Conservation (phyloP, 2,113 vertebrate genomes). For the Antechinus stuartii region DNA sequence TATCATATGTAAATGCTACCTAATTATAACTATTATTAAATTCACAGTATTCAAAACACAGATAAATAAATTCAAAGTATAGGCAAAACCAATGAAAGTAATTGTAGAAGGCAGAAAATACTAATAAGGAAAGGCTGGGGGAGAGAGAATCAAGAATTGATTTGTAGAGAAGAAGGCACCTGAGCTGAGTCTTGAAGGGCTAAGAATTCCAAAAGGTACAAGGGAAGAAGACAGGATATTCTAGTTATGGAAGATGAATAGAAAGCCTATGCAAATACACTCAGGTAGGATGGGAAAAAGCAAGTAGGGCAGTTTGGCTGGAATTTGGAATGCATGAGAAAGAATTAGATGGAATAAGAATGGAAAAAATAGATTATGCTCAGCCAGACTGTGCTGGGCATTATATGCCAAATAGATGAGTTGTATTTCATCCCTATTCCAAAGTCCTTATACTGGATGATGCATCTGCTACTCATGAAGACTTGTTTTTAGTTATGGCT, state of each 20-base stretch:
- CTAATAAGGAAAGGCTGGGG: not conserved
- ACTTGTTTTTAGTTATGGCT: not conserved
- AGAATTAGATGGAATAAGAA: not conserved
- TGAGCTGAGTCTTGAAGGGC: not conserved
- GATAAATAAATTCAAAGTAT: not conserved
- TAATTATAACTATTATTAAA: not conserved
- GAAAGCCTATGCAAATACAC: not conserved
- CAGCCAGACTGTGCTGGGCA: not conserved
- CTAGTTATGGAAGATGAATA: not conserved
- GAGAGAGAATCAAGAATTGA: not conserved
- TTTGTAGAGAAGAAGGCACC: not conserved
- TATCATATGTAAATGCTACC: not conserved
- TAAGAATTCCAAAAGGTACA: not conserved
- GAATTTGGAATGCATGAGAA: not conserved
- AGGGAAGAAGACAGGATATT: not conserved
- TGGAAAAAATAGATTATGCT: not conserved
- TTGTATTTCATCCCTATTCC: not conserved
- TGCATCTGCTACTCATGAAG: not conserved
- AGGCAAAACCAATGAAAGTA: not conserved
- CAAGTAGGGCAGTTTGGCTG: not conserved
- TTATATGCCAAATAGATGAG: not conserved
- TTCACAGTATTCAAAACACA: not conserved
- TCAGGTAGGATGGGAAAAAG: not conserved
- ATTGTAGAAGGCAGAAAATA: not conserved
- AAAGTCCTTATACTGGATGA: not conserved